Base-by-base conservation (phyloP, 2,797 vertebrate species). In the Eremophila alpestris region DNA sequence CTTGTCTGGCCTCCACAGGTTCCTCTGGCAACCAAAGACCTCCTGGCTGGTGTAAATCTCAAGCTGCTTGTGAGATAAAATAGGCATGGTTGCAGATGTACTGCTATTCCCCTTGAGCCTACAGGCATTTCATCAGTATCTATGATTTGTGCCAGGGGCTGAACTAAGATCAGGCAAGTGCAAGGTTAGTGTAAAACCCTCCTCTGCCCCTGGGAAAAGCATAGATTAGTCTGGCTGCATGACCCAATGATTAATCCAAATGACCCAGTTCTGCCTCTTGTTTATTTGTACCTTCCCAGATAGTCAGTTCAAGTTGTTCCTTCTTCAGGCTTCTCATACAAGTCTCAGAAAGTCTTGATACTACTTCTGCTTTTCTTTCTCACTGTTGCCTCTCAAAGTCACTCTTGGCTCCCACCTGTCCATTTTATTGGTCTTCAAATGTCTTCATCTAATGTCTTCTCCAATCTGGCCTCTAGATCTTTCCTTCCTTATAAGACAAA, bases 21-120 rank as follows among this genome's bases (percentile, higher is more conserved):
- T 96, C 76, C 87, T 92, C 52, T 92, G 87, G 94, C 85, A 95
- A 91, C 55, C 49, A 68, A 27, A 58, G 32, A 88, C 20, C 27
- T 85, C n/a, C 87, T 93, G 87, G 62, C 62, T 78, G 36, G 64
- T 89, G 76, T 55, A 69, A 62, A 88, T 81, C 41, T 38, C 82
- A 83, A 89, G 73, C 65, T 93, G 83, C 43, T 86, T 92, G 87
- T 87, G 69, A 93, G 92, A 93, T 89, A 93, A 95, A 93, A 89
- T 92, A 95, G 65, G 56, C 67, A 89, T 71, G 27, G 59, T 27
- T 93, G 89, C 89, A 96, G 84, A 95, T 94, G 84, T 91, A 36
- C 65, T 81, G 73, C 65, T 92, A 91, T 92, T 95, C 51, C 89
- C 69, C 73, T 71, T 81, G 92, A 85, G 93, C 69, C 65, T 91